Evolutionary conservation across 2,797 vertebrate species (phyloP), one percentile per base, ranked within the genome.

Genomic region (Enteromius thamalakanensis): DNA sequence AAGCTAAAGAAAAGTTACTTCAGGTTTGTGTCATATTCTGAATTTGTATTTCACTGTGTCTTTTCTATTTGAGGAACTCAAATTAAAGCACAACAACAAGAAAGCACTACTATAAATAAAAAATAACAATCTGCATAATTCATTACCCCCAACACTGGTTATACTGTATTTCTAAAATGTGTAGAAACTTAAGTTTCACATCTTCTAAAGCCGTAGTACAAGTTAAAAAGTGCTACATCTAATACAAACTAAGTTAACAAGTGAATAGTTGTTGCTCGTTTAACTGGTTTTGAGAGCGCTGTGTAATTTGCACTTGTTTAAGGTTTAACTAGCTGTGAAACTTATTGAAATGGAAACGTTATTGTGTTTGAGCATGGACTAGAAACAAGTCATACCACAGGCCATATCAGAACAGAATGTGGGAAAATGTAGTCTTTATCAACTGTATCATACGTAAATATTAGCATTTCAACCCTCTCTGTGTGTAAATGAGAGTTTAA

Each of bases 361-460:
- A 64, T 15, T 49, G 79, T 23, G 62, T 72, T 64, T 37, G 12
- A 47, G n/a, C 68, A n/a, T 80, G 68, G 12, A 70, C 23, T 17
- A 14, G 53, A 42, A 45, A 80, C 42, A n/a, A 14, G 40, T 42
- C 14, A 42, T 17, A 62, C 58, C 21, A 2, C 58, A 40, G 34
- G 60, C 62, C 12, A 11, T 32, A 21, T 58, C 55, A 12, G 15
- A 60, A 71, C 26, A 68, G 26, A 47, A 67, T 14, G 40, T 60
- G 53, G 11, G 17, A 71, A 71, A 32, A 70, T 60, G 21, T 60
- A 8, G 15, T 23, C 29, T 70, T 45, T 34, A 29, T 81, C 55
- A 62, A 1, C 79, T 81, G 79, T 81, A 72, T 72, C n/a, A 64
- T 64, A 74, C 64, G 69, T 74, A 81, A 72, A 81, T 80, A 70